phyloP scores from a whole-genome alignment of 2,797 vertebrate species.

The Emys orbicularis region DNA sequence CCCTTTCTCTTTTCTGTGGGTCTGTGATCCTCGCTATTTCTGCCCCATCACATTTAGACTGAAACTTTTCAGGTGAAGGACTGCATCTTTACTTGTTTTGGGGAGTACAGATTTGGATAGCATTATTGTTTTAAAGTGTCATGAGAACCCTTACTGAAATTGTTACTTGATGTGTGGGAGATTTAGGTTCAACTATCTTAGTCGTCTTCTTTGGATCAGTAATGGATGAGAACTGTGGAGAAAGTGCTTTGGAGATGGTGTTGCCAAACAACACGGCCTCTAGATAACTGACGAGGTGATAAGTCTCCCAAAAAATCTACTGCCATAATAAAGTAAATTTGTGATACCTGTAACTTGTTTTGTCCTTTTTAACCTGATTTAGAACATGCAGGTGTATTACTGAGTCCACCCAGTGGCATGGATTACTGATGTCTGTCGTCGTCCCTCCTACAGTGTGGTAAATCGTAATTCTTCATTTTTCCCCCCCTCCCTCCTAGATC shows the following conservation, averaged over 20 bases:
- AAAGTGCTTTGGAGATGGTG: background rate
- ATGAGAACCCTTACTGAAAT: background rate
- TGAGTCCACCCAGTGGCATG: background rate
- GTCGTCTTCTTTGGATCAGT: background rate
- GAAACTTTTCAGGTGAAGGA: background rate
- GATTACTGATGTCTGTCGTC: background rate
- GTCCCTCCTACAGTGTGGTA: background rate
- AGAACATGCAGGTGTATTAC: background rate
- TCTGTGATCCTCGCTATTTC: background rate
- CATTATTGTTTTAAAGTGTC: no score
- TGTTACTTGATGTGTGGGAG: rapidly evolving
- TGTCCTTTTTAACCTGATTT: background rate
- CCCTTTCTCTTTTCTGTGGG: background rate
- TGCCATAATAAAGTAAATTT: background rate
- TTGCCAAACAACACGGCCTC: background rate
- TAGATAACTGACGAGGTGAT: background rate
- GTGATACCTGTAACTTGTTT: background rate
- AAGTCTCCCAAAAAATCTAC: background rate
- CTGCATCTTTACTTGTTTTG: background rate
- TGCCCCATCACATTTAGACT: background rate
- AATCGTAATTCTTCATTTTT: constrained; percentile 40
- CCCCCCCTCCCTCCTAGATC: constrained; percentile 82
- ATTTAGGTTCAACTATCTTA: background rate
- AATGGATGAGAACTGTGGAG: background rate
- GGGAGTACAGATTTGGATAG: background rate